Evolutionary conservation across 92 coral and sea anemone genomes (phyloP).

Genomic region (Palythoa grandis): DNA sequence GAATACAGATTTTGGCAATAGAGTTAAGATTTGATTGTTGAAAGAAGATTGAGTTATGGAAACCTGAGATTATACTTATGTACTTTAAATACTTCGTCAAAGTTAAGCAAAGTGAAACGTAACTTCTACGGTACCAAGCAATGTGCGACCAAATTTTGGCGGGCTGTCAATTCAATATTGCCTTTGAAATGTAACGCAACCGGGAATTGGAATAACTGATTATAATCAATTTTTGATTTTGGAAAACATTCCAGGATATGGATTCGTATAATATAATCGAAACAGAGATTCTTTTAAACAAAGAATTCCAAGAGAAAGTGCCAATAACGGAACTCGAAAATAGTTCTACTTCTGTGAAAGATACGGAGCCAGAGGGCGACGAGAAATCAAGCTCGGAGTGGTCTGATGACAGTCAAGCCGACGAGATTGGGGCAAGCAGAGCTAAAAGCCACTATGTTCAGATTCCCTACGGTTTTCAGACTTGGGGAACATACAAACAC

Average conservation of each 20-base stretch:
- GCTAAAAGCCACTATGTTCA: slow-evolving; percentile 69
- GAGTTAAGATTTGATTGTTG: too few relatives aligned
- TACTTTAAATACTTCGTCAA: too few relatives aligned
- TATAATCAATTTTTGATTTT: background rate
- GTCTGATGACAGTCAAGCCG: background rate
- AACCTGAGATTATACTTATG: too few relatives aligned
- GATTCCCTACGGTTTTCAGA: slow-evolving; percentile 94
- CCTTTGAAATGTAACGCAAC: background rate
- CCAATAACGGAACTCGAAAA: background rate
- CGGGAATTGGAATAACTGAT: background rate
- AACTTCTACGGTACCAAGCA: too few relatives aligned
- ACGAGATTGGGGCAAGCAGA: slow-evolving; percentile 11
- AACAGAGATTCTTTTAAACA: background rate
- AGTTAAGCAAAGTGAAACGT: too few relatives aligned
- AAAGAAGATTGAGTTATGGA: too few relatives aligned
- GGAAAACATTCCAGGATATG: background rate
- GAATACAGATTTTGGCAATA: too few relatives aligned
- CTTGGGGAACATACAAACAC: slow-evolving; percentile 83
- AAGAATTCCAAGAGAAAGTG: background rate
- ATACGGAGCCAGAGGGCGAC: background rate
- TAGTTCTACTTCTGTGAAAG: background rate
- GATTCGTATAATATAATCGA: background rate
- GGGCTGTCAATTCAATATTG: background rate
- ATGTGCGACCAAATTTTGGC: background rate
- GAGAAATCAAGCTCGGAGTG: background rate